Conservation (phyloP, 2,888 invertebrate species). For the Norana najaformis region DNA sequence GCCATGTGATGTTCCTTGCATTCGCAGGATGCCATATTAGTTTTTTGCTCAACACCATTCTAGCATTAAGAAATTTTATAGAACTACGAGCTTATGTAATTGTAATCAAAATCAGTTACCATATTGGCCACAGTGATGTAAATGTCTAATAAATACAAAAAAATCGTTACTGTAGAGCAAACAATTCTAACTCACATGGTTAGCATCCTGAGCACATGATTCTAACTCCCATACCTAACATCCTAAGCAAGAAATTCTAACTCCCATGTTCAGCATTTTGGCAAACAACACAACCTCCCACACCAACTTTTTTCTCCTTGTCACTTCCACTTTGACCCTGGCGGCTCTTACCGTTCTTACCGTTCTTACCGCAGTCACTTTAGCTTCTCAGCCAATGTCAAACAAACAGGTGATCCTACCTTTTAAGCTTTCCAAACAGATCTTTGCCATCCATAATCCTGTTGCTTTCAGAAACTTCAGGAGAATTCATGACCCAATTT, state of each 20-base stretch:
- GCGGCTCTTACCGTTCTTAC: too few species aligned
- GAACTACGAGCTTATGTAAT: too few species aligned
- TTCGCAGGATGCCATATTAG: background rate
- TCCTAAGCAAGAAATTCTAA: background rate
- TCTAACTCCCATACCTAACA: background rate
- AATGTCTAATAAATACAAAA: too few species aligned
- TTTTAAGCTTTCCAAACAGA: too few species aligned
- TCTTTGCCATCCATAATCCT: too few species aligned
- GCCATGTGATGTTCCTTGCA: background rate
- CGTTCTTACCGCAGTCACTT: too few species aligned
- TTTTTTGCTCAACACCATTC: too few species aligned
- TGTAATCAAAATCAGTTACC: too few species aligned
- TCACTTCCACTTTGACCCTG: background rate
- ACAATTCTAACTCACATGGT: background rate
- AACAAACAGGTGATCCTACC: background rate
- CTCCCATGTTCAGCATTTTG: background rate
- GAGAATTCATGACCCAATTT: background rate
- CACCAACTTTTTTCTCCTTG: too few species aligned
- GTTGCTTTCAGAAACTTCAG: background rate
- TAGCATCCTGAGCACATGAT: background rate
- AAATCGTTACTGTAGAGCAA: background rate
- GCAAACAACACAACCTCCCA: background rate
- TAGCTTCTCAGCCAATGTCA: too few species aligned
- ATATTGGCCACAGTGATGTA: too few species aligned
- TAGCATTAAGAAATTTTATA: too few species aligned